Evolutionary conservation across 2,113 vertebrate genomes (phyloP).

Genomic region (Cichladusa arquata): DNA sequence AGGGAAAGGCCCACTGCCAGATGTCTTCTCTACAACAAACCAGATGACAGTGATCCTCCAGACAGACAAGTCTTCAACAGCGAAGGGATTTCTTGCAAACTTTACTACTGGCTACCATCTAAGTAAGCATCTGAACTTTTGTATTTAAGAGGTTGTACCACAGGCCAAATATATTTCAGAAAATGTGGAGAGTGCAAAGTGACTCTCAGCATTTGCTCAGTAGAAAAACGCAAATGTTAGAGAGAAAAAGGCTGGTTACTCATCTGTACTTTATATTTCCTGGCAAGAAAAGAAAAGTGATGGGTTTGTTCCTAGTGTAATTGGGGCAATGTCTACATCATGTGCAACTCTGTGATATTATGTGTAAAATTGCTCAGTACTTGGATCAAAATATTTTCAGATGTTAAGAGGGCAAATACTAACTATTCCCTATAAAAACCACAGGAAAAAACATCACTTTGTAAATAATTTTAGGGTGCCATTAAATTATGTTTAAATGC

Average conservation of each 20-base stretch:
- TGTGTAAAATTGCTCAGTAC: background rate
- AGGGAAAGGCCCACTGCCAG: constrained; percentile 71
- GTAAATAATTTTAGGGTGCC: background rate
- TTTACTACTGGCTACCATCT: constrained; percentile 85
- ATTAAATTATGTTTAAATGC: background rate
- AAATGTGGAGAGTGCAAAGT: background rate
- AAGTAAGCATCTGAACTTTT: constrained; percentile 58
- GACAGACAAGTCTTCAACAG: background rate
- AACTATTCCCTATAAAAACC: background rate
- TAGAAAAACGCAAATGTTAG: background rate
- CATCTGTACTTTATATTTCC: background rate
- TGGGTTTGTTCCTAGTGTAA: background rate
- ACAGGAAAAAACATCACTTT: background rate
- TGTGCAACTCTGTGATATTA: background rate
- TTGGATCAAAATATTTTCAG: background rate
- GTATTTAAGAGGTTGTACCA: background rate
- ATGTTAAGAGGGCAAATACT: background rate
- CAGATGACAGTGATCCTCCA: constrained; percentile 82
- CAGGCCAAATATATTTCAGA: background rate
- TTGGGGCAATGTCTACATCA: background rate
- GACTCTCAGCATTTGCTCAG: background rate
- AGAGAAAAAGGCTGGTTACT: background rate
- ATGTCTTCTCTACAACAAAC: constrained; percentile 87
- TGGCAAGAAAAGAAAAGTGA: background rate
- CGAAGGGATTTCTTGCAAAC: constrained; percentile 86